Conservation (phyloP, 2,888 invertebrate species). For the Antheraea assamensis region DNA sequence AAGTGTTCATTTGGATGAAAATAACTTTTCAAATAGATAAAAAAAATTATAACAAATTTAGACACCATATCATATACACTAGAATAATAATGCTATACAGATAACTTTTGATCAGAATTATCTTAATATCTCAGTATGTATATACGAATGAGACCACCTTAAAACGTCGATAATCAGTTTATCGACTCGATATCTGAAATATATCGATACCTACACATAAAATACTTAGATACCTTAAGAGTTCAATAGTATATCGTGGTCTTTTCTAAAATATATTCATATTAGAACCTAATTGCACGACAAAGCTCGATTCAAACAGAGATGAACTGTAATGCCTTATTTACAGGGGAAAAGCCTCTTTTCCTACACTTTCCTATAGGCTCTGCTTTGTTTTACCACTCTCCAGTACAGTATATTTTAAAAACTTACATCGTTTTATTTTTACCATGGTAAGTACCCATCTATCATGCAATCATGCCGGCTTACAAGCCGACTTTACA, state of each 20-base stretch:
- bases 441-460: too few relatives aligned
- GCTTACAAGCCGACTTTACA: too few relatives aligned
- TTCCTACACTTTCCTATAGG: background rate
- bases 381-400: background rate
- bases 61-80: too few relatives aligned
- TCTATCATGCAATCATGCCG: too few relatives aligned
- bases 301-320: background rate
- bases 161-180: background rate
- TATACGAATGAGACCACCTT: background rate
- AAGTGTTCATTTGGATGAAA: background rate
- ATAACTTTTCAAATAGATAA: background rate
- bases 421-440: too few relatives aligned
- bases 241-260: background rate
- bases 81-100: background rate
- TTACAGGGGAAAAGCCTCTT: background rate
- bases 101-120: background rate
- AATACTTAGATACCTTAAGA: background rate
- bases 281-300: background rate
- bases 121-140: background rate
- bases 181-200: background rate
- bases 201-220: background rate
- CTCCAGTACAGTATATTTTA: background rate
- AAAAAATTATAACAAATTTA: background rate
- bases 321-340: background rate
- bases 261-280: background rate